phyloP scores from a whole-genome alignment of 2,888 invertebrate genomes.

The Timandra comae region DNA sequence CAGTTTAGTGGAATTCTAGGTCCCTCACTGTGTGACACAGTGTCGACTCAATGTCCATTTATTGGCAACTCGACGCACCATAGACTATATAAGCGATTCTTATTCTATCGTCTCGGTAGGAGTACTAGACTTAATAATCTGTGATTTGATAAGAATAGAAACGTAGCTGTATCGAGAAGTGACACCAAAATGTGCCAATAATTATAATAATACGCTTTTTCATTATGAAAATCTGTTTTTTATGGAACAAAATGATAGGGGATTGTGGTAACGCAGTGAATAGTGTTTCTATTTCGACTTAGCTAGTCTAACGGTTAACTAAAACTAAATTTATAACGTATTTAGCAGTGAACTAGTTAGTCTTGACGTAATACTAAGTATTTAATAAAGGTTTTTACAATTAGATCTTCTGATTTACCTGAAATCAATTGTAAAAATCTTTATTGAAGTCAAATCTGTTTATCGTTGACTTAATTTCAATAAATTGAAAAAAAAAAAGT shows the following conservation, averaged over 20 bases:
- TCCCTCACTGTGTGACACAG: slow-evolving; percentile 44
- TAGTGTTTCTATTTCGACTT: slow-evolving; percentile 14
- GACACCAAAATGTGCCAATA: slow-evolving; percentile 62
- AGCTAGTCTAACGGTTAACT: slow-evolving; percentile 10
- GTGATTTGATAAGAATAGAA: slow-evolving; percentile 41
- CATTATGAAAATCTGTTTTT: slow-evolving; percentile 29
- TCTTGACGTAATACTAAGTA: no score
- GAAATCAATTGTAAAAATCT: no score
- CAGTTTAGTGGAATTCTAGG: slow-evolving; percentile 57
- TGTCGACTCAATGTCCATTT: slow-evolving; percentile 7
- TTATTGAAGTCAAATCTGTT: no score
- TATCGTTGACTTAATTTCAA: no score
- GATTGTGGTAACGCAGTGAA: slow-evolving; percentile 4
- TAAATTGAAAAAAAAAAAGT: no score
- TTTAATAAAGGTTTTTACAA: no score
- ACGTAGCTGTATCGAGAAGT: slow-evolving; percentile 33
- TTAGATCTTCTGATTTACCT: no score
- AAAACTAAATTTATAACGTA: slow-evolving; percentile 3
- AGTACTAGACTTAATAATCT: slow-evolving; percentile 33
- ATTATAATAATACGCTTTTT: slow-evolving; percentile 4
- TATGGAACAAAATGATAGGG: slow-evolving; percentile 1
- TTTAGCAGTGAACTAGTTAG: slow-evolving; percentile 1
- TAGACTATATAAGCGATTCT: not conserved
- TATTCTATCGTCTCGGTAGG: slow-evolving; percentile 25
- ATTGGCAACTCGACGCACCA: not conserved